Evolutionary conservation across 2,113 vertebrate genomes (phyloP).

Genomic region (Stigmatopora argus): DNA sequence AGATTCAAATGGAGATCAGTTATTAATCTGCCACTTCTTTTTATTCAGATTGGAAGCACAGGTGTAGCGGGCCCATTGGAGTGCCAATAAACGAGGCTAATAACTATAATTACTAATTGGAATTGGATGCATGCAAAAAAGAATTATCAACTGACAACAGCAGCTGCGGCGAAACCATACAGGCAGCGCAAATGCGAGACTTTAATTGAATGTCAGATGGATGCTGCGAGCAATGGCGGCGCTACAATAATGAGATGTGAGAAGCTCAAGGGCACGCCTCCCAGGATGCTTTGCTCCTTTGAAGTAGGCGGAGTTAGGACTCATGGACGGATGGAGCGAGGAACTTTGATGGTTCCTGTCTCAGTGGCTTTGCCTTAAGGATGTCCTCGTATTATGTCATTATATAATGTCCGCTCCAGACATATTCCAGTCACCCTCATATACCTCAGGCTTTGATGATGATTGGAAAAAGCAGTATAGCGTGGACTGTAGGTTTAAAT

Average conservation of each 20-base stretch:
- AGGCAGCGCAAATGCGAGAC: constrained; percentile 42
- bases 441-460: constrained; percentile 12
- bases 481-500: not conserved
- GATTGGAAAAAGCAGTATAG: constrained; percentile 4
- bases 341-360: constrained; percentile 14
- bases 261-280: constrained; percentile 48
- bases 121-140: constrained; percentile 38
- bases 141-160: constrained; percentile 53
- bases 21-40: not conserved
- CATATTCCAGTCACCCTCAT: constrained; percentile 36
- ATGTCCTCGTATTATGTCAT: constrained; percentile 47
- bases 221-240: constrained; percentile 44
- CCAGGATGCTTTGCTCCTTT: constrained; percentile 33
- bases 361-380: constrained; percentile 45
- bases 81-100: constrained; percentile 3
- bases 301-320: constrained; percentile 12
- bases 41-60: constrained; percentile 6
- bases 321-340: not conserved
- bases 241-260: constrained; percentile 47
- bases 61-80: constrained; percentile 16
- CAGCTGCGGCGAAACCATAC: constrained; percentile 18
- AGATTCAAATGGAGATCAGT: not conserved
- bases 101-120: constrained; percentile 28
- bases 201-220: constrained; percentile 61
- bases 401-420: constrained; percentile 51